phyloP scores from a whole-genome alignment of 1,140 invertebrate species.

The Mactra quadrangularis region DNA sequence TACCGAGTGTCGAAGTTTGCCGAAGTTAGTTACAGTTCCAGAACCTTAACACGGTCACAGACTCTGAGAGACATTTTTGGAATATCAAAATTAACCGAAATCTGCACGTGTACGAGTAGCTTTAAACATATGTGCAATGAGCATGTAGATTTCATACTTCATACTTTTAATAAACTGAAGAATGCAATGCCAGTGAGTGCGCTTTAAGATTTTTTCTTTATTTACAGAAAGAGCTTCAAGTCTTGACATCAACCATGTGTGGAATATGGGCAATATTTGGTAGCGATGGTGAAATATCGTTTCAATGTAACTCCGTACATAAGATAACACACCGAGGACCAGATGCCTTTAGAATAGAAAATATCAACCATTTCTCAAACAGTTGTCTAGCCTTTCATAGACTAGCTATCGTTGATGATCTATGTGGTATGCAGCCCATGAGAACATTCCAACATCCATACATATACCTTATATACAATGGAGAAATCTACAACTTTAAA shows the following conservation, averaged over 20 bases:
- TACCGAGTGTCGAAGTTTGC: too few relatives aligned
- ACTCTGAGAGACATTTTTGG: too few relatives aligned
- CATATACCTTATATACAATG: conserved; percentile 89
- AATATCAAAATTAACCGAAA: too few relatives aligned
- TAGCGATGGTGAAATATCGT: conserved; percentile 83
- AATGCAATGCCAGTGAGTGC: too few relatives aligned
- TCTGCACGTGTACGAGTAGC: too few relatives aligned
- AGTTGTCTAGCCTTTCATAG: conserved; percentile 90
- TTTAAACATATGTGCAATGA: too few relatives aligned
- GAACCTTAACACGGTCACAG: too few relatives aligned
- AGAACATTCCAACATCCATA: conserved; percentile 80
- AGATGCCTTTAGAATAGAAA: conserved; percentile 86
- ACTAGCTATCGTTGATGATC: conserved; percentile 90
- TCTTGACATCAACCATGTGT: conserved; percentile 87
- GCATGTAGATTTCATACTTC: too few relatives aligned
- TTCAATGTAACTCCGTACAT: conserved; percentile 78
- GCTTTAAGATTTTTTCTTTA: too few relatives aligned
- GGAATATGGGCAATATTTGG: conserved; percentile 95
- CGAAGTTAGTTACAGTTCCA: too few relatives aligned
- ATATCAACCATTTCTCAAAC: conserved; percentile 81
- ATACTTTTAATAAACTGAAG: too few relatives aligned
- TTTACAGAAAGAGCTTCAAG: too few relatives aligned
- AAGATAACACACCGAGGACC: conserved; percentile 92
- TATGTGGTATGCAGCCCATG: conserved; percentile 92
- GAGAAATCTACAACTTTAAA: conserved; percentile 93